A percentile compares a stretch with the other conserved stretches of the same genome.
Evolutionary conservation across 2,888 invertebrate species (phyloP).

Genomic region (Flexamia atlantica): DNA sequence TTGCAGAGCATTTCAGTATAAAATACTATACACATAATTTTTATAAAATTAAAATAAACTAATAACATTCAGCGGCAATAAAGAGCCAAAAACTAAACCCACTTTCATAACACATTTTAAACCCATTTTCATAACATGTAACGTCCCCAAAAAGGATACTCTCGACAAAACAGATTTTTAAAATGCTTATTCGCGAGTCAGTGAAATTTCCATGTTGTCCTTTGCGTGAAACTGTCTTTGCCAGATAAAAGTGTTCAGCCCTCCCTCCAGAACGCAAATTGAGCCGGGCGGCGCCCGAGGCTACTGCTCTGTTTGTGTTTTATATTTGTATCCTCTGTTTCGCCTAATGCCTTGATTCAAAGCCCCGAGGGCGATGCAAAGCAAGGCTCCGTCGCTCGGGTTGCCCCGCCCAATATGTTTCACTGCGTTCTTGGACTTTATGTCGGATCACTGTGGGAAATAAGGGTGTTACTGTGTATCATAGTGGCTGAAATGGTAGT

Average conservation of each 20-base stretch:
- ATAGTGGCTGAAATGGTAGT: too few relatives aligned
- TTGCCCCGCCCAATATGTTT: constrained; percentile 42
- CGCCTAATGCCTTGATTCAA: constrained; percentile 62
- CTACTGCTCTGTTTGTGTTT: constrained; percentile 59
- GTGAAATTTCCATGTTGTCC: constrained; percentile 16
- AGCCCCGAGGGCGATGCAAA: constrained; percentile 62
- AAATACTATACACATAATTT: too few relatives aligned
- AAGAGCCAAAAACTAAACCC: too few relatives aligned
- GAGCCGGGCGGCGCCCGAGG: constrained; percentile 52
- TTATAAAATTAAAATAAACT: too few relatives aligned
- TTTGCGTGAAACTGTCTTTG: constrained; percentile 47
- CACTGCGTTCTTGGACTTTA: constrained; percentile 22
- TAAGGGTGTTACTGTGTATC: too few relatives aligned
- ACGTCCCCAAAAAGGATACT: too few relatives aligned
- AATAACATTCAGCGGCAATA: too few relatives aligned
- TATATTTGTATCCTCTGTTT: constrained; percentile 61
- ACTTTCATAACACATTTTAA: too few relatives aligned
- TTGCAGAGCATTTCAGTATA: too few relatives aligned
- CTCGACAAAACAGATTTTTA: neutral
- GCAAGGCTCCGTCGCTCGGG: constrained; percentile 7
- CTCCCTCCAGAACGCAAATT: constrained; percentile 46
- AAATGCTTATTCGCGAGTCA: neutral
- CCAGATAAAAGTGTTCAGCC: constrained; percentile 50
- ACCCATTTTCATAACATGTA: too few relatives aligned
- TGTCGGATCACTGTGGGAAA: neutral